phyloP scores from a whole-genome alignment of 2,113 vertebrate species.

The Sinosuthora webbiana region DNA sequence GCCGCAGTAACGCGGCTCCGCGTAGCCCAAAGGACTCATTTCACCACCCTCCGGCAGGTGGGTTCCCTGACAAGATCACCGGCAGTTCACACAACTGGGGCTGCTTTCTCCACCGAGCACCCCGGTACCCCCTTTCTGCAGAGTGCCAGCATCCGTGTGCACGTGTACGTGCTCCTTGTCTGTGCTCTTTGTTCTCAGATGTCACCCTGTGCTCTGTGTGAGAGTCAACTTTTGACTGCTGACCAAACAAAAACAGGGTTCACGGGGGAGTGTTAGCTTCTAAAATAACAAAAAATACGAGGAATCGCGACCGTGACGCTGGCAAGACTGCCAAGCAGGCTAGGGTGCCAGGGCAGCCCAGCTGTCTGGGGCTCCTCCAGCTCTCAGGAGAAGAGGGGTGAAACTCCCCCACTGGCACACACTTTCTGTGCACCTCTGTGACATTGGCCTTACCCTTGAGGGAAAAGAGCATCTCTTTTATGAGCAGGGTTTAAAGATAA shows the following conservation, averaged over 20 bases:
- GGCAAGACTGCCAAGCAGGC: fast-evolving
- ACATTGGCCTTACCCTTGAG: neutral
- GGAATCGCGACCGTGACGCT: fast-evolving
- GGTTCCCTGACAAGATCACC: neutral
- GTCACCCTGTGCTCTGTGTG: neutral
- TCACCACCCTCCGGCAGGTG: neutral
- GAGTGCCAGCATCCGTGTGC: neutral
- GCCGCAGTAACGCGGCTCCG: neutral
- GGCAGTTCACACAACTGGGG: fast-evolving
- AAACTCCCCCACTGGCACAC: fast-evolving
- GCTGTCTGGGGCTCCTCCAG: neutral
- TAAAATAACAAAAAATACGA: neutral
- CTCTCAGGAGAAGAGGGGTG: neutral
- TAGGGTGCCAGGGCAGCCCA: neutral
- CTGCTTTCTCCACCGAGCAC: fast-evolving
- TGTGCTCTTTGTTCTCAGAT: neutral
- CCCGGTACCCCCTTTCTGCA: neutral
- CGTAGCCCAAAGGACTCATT: neutral
- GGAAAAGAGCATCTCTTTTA: neutral
- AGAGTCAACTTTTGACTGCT: neutral
- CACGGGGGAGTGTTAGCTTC: neutral
- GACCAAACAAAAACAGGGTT: neutral
- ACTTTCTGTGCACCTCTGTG: fast-evolving
- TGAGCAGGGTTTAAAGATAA: neutral
- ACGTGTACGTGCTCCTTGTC: neutral